Base-by-base conservation (phyloP, 2,888 invertebrate species). In the Polyommatus icarus region DNA sequence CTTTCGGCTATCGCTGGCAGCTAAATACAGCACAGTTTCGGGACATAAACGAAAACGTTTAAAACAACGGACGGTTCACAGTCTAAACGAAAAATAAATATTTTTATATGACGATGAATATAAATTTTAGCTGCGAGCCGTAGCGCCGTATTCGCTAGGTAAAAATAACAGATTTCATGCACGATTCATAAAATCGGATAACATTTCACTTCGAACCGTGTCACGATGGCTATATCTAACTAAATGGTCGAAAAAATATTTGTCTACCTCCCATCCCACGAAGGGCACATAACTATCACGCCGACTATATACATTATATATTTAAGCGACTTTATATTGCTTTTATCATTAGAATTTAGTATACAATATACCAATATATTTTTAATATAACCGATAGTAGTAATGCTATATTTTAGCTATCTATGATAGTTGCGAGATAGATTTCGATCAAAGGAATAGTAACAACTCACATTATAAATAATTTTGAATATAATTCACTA, bases 321-420 rank as follows among this genome's bases (percentile, higher is more conserved):
- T 86, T 84, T 86, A 90, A 91, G 92, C 92, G 88, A 89, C 85
- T 80, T 86, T 79, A 85, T 92, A 91, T 91, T 91, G 91, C 90
- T 92, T 89, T 84, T 78, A 78, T 79, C 79, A 79, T 82, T 82
- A 83, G 80, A 83, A 83, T 82, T 84, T 81, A 82, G 80, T 80
- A 83, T 84, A 82, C 79, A 57, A 72, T 77, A 77, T 77, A 72
- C 50, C 20, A 46, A 50, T 75, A 75, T 67, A 54, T 75, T 79
- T 61, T 79, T 76, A 76, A 46, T 73, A 54, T 76, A 78, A 67
- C 29, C 77, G 78, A 76, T 77, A 79, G 71, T 77, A 77, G 61
- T 67, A 78, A 76, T 80, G 78, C 76, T 75, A 78, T 80, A 81
- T 73, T 80, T 79, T 72, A 46, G 59, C 75, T 79, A 80, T 54